Evolutionary conservation across 2,888 invertebrate species (phyloP).

Genomic region (Dolichomitus sp.): DNA sequence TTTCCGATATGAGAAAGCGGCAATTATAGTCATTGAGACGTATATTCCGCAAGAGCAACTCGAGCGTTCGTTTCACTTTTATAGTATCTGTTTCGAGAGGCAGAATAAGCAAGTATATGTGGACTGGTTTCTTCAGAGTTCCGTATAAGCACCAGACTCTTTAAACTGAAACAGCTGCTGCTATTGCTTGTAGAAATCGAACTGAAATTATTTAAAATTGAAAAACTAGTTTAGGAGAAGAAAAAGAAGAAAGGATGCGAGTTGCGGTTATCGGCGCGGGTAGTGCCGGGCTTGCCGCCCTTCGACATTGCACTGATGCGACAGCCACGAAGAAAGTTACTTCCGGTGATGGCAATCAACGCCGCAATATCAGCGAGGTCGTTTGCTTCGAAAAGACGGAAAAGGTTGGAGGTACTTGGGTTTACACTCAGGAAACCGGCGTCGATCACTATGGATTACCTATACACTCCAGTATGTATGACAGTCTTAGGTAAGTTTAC

Average conservation of each 20-base stretch:
- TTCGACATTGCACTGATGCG: constrained; percentile 89
- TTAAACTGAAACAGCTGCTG: background rate
- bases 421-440: constrained; percentile 92
- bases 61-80: constrained; percentile 61
- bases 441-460: constrained; percentile 93
- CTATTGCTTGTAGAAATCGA: background rate
- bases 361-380: constrained; percentile 84
- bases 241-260: constrained; percentile 81
- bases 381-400: constrained; percentile 92
- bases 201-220: constrained; percentile 9
- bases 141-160: background rate
- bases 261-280: constrained; percentile 96
- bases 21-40: constrained; percentile 50
- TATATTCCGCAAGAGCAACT: constrained; percentile 32
- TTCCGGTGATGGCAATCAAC: constrained; percentile 82
- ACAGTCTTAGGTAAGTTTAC: constrained; percentile 91
- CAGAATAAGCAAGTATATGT: constrained; percentile 7
- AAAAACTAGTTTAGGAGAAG: background rate
- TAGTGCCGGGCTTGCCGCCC: constrained; percentile 94
- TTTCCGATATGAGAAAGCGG: constrained; percentile 55
- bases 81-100: constrained; percentile 42
- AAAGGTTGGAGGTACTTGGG: constrained; percentile 96
- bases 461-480: constrained; percentile 97
- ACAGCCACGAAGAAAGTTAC: constrained; percentile 73
- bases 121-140: constrained; percentile 17